These are phyloP conservation scores for Tetraneura akinire DNA, from an alignment of 1,140 invertebrate species.

Conservation along the genomic window DNA sequence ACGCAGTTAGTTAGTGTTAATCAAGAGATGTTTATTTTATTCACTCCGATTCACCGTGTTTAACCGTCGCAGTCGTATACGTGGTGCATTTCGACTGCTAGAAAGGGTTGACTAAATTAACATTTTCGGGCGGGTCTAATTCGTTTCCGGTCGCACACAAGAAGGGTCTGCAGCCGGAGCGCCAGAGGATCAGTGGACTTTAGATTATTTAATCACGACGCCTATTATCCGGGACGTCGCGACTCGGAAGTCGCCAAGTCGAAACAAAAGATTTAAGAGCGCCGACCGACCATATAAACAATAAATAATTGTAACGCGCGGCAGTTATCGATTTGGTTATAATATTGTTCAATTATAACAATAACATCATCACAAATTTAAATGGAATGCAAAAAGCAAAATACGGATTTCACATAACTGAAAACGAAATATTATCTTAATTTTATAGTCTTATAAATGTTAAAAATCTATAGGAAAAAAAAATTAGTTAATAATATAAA, in stretches of 20 bases:
- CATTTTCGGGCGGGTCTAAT: slow-evolving; percentile 33
- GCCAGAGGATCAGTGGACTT: slow-evolving; percentile 7
- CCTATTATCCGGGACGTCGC: not conserved
- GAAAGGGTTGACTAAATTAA: slow-evolving; percentile 9
- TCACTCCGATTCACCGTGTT: not conserved
- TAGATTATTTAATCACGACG: slow-evolving; percentile 27
- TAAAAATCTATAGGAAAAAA: too few relatives aligned
- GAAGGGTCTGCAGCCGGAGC: not conserved
- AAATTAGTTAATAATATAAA: too few relatives aligned
- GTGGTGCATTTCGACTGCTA: not conserved
- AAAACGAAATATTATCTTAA: too few relatives aligned
- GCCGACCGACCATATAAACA: not conserved
- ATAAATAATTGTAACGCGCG: too few relatives aligned
- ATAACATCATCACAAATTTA: too few relatives aligned
- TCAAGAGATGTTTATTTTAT: slow-evolving; percentile 32
- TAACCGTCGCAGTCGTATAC: not conserved
- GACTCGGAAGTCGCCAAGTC: not conserved
- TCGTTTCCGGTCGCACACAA: slow-evolving; percentile 9
- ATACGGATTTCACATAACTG: too few relatives aligned
- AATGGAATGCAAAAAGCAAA: too few relatives aligned
- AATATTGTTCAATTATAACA: too few relatives aligned
- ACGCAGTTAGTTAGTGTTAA: slow-evolving; percentile 27
- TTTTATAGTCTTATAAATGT: too few relatives aligned
- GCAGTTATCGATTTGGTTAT: too few relatives aligned
- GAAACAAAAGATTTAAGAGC: not conserved